These are phyloP conservation scores for Patella vulgata DNA, from an alignment of 1,140 invertebrate genomes.

Conservation along the genomic window DNA sequence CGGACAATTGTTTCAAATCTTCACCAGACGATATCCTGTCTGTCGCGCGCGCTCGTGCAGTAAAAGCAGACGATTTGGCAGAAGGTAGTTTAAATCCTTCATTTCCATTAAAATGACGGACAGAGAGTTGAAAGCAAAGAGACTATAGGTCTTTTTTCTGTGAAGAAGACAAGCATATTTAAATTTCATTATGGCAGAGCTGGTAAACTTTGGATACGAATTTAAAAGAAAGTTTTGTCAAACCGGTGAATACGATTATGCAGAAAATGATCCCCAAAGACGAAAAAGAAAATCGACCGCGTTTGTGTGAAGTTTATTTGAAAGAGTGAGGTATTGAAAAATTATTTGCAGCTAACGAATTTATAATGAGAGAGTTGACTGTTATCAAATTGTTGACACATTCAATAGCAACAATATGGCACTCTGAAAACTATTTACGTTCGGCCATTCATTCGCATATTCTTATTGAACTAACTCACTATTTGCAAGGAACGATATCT, in stretches of 20 bases:
- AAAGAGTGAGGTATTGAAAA: no score
- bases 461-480: no score
- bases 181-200: conserved; percentile 6
- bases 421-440: conserved; percentile 8
- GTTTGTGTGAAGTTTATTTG: no score
- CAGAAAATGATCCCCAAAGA: no score
- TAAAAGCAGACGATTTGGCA: conserved; percentile 13
- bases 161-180: conserved; percentile 12
- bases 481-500: not conserved
- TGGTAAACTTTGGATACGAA: no score
- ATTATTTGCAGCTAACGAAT: no score
- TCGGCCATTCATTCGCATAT: not conserved
- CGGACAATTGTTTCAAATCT: not conserved
- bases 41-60: conserved; percentile 1
- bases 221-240: no score
- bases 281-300: no score
- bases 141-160: not conserved
- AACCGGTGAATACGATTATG: no score
- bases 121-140: not conserved
- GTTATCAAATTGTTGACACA: no score
- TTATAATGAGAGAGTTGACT: no score
- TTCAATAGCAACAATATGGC: conserved; percentile 10
- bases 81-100: conserved; percentile 13
- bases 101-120: conserved; percentile 16
- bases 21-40: not conserved